Percentiles rank a stretch among this genome's conserved stretches.
phyloP scores from a whole-genome alignment of 1,140 invertebrate species.

The Amphibalanus amphitrite region DNA sequence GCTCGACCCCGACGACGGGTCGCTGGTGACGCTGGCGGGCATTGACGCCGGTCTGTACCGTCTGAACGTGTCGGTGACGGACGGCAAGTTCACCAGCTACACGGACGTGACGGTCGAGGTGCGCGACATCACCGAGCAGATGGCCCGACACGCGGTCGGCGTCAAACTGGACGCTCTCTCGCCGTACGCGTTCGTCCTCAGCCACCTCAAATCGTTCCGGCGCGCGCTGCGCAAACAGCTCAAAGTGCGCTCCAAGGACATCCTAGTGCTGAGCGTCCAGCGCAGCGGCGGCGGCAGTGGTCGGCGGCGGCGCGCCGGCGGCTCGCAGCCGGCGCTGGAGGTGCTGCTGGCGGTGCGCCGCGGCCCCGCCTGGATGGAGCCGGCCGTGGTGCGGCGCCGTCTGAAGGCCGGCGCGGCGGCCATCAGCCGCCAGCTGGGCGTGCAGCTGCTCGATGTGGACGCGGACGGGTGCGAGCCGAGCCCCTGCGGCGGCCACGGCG shows the following conservation, averaged over 20 bases:
- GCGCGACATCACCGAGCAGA: conserved; percentile 61
- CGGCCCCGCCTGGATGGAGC: conserved; percentile 32
- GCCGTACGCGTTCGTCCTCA: conserved; percentile 66
- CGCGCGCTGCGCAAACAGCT: conserved; percentile 48
- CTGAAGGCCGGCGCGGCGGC: conserved; percentile 50
- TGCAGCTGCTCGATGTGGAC: conserved; percentile 60
- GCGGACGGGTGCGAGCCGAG: conserved; percentile 52
- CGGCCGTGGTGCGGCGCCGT: conserved; percentile 42
- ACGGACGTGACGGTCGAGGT: conserved; percentile 59
- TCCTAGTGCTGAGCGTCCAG: conserved; percentile 52
- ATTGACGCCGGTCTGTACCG: conserved; percentile 73
- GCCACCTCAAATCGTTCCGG: conserved; percentile 65
- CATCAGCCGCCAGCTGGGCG: conserved; percentile 52
- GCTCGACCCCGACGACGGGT: conserved; percentile 59
- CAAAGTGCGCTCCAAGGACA: conserved; percentile 22
- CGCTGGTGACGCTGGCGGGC: conserved; percentile 54
- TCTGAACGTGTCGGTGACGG: conserved; percentile 38
- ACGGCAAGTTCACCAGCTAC: conserved; percentile 34
- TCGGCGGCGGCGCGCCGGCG: conserved; percentile 32
- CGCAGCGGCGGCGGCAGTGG: conserved; percentile 49
- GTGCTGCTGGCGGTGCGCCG: conserved; percentile 68
- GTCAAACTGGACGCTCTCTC: conserved; percentile 43
- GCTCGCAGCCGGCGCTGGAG: conserved; percentile 43
- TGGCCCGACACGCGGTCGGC: conserved; percentile 66
- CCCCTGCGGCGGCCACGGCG: conserved; percentile 60